Evolutionary conservation across 2,113 vertebrate genomes (phyloP).

Genomic region (Anguilla japonica): DNA sequence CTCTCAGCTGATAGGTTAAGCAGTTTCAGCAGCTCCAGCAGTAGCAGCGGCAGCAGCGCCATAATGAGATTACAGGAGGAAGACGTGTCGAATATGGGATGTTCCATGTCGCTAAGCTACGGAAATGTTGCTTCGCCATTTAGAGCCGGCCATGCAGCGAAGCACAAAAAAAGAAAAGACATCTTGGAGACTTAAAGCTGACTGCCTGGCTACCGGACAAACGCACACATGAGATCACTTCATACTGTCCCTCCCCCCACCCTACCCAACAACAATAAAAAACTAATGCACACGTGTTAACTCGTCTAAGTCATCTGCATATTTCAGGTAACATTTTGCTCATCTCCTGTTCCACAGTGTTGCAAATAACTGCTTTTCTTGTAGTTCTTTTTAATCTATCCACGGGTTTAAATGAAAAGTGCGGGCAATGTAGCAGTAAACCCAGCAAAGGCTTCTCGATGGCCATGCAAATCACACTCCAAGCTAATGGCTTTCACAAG

Average conservation of each 20-base stretch:
- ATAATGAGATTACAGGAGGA: constrained; percentile 78
- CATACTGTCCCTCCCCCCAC: neutral
- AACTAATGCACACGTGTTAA: neutral
- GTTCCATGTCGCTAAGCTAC: constrained; percentile 70
- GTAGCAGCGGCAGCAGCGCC: constrained; percentile 44
- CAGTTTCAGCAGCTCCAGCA: constrained; percentile 45
- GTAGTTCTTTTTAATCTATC: neutral
- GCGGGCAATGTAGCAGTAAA: neutral
- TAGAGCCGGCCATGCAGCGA: neutral
- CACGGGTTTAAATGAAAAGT: neutral
- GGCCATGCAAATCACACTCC: neutral
- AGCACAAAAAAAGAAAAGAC: neutral
- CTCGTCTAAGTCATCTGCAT: neutral
- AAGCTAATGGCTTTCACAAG: neutral
- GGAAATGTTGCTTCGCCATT: constrained; percentile 22
- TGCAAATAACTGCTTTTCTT: neutral
- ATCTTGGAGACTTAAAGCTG: constrained; percentile 15
- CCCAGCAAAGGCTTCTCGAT: neutral
- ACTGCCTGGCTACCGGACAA: neutral
- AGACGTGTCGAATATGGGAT: constrained; percentile 71
- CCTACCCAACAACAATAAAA: neutral
- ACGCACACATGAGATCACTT: neutral
- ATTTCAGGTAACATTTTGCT: neutral
- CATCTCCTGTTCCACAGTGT: neutral
- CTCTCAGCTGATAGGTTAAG: constrained; percentile 60